Conservation (phyloP, 2,797 vertebrate species). For the Ctenochaetus hawaiiensis region DNA sequence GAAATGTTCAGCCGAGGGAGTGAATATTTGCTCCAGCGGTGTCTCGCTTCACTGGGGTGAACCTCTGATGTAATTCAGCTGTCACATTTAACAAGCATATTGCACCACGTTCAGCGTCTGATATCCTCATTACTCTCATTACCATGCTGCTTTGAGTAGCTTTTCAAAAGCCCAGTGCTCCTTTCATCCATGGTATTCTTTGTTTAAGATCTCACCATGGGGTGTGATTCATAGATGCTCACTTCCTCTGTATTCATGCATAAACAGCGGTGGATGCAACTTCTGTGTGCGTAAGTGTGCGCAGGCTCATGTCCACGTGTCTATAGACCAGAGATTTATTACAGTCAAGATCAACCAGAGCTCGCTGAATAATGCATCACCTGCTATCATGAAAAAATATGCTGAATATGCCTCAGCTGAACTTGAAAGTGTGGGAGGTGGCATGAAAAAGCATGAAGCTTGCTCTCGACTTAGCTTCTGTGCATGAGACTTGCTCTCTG, state of each 20-base stretch:
- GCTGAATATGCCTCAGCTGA: slow-evolving; percentile 65
- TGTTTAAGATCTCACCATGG: slow-evolving; percentile 69
- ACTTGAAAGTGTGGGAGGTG: slow-evolving; percentile 51
- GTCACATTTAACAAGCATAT: slow-evolving; percentile 70
- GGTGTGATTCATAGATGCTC: slow-evolving; percentile 67
- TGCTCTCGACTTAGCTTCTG: slow-evolving; percentile 38
- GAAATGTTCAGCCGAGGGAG: neutral
- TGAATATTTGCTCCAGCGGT: slow-evolving; percentile 35
- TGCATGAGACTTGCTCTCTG: slow-evolving; percentile 40
- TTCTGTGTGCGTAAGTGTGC: slow-evolving; percentile 35
- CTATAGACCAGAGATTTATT: slow-evolving; percentile 62
- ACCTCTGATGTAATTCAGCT: slow-evolving; percentile 70
- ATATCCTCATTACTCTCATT: slow-evolving; percentile 76
- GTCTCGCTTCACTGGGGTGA: slow-evolving; percentile 40
- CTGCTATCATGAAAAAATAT: slow-evolving; percentile 63
- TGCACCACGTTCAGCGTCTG: slow-evolving; percentile 58
- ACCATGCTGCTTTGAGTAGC: slow-evolving; percentile 62
- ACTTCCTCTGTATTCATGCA: slow-evolving; percentile 55
- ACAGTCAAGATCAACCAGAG: slow-evolving; percentile 61
- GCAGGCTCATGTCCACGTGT: slow-evolving; percentile 46
- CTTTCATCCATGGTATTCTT: slow-evolving; percentile 72
- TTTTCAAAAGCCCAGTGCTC: slow-evolving; percentile 65
- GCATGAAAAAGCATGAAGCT: slow-evolving; percentile 38
- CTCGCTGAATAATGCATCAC: slow-evolving; percentile 76
- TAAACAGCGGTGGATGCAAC: slow-evolving; percentile 45